Conservation (phyloP, 2,113 vertebrate genomes). For the Chlorodrepanis virens region DNA sequence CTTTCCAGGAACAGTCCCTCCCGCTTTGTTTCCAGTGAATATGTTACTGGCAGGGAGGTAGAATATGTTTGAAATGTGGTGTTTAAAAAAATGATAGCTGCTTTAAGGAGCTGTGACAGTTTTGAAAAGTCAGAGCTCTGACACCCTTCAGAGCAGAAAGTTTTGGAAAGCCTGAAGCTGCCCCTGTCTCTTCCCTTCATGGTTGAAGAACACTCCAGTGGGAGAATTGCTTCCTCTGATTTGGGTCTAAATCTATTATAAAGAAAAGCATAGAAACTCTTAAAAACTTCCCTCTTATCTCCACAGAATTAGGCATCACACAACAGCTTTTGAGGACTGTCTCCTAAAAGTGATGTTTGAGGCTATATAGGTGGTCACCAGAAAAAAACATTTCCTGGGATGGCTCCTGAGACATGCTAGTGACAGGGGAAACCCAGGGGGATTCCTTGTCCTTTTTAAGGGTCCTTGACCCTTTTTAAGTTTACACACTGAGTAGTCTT, state of each 20-base stretch:
- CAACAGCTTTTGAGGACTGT: not conserved
- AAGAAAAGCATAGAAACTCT: not conserved
- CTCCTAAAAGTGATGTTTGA: not conserved
- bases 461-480: not conserved
- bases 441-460: not conserved
- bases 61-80: constrained; percentile 8
- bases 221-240: not conserved
- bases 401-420: not conserved
- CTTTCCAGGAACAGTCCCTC: constrained; percentile 21
- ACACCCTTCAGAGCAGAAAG: not conserved
- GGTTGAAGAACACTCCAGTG: accelerated
- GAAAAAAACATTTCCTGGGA: not conserved
- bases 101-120: constrained; percentile 9
- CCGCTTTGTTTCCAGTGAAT: not conserved
- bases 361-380: not conserved
- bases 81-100: not conserved
- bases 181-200: not conserved
- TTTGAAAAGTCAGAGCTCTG: constrained; percentile 33
- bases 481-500: not conserved
- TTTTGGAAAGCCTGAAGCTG: not conserved
- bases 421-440: not conserved
- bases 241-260: not conserved
- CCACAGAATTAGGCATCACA: not conserved
- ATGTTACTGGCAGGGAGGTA: not conserved
- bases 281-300: not conserved